Evolutionary conservation across 2,888 invertebrate species (phyloP).

Genomic region (Aphodius granarius): DNA sequence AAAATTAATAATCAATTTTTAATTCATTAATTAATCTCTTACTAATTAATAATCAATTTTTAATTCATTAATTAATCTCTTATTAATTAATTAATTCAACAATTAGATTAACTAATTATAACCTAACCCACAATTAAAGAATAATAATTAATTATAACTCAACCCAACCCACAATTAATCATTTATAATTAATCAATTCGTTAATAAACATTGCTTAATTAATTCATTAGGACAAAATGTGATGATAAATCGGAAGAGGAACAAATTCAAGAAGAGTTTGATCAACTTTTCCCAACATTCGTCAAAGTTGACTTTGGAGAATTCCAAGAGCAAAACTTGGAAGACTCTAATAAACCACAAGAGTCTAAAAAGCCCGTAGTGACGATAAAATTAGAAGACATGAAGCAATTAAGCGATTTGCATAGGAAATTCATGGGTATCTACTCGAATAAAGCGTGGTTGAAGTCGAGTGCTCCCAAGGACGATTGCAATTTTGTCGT

Average conservation of each 20-base stretch:
- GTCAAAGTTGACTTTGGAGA: constrained; percentile 56
- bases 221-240: constrained; percentile 64
- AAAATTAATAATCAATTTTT: too few relatives aligned
- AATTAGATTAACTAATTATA: too few relatives aligned
- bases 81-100: too few relatives aligned
- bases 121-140: neutral
- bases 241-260: constrained; percentile 71
- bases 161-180: too few relatives aligned
- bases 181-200: constrained; percentile 16
- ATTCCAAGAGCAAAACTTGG: neutral
- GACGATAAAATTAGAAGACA: constrained; percentile 58
- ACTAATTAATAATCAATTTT: too few relatives aligned
- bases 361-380: constrained; percentile 33
- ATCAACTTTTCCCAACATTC: constrained; percentile 70
- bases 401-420: constrained; percentile 62
- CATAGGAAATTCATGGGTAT: constrained; percentile 63
- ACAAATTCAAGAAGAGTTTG: constrained; percentile 65
- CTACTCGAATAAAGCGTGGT: constrained; percentile 65
- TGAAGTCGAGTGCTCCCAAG: constrained; percentile 51
- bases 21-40: too few relatives aligned
- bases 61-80: too few relatives aligned
- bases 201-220: neutral
- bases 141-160: constrained; percentile 6
- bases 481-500: constrained; percentile 52
- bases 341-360: constrained; percentile 21